Percentiles rank a stretch among this genome's conserved stretches.
Evolutionary conservation across 2,797 vertebrate genomes (phyloP).

Genomic region (Lagocephalus sceleratus): DNA sequence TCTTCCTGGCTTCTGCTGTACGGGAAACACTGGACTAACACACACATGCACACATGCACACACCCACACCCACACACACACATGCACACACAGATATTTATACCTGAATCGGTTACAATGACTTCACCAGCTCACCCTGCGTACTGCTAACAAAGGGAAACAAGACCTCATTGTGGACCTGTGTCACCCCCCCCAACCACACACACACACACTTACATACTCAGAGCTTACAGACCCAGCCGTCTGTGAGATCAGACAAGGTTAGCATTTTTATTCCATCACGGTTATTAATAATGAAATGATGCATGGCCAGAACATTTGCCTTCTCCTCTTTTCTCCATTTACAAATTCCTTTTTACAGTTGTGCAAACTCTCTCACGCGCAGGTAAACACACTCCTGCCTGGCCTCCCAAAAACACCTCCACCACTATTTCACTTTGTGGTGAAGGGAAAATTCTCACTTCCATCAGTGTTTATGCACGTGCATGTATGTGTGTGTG

Average conservation of each 20-base stretch:
- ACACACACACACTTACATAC: constrained; percentile 23
- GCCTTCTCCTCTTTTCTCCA: constrained; percentile 64
- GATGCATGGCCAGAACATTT: constrained; percentile 76
- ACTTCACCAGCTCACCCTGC: constrained; percentile 57
- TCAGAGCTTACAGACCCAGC: constrained; percentile 76
- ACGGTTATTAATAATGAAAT: constrained; percentile 96
- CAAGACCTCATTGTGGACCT: constrained; percentile 50
- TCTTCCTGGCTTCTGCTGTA: constrained; percentile 72
- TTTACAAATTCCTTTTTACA: constrained; percentile 59
- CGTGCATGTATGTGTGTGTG: constrained; percentile 21
- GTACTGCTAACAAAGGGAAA: constrained; percentile 55
- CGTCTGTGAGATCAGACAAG: constrained; percentile 91
- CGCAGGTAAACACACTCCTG: constrained; percentile 58
- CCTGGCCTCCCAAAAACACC: constrained; percentile 51
- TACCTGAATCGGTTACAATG: constrained; percentile 63
- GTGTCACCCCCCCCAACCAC: constrained; percentile 30
- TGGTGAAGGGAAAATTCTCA: constrained; percentile 54
- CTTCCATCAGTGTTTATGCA: constrained; percentile 37
- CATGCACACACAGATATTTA: constrained; percentile 59
- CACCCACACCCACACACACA: constrained; percentile 21
- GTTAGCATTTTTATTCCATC: constrained; percentile 93
- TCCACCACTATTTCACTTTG: constrained; percentile 61
- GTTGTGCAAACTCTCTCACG: constrained; percentile 63
- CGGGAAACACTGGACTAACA: constrained; percentile 65
- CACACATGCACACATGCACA: constrained; percentile 24